Evolutionary conservation across 2,888 invertebrate genomes (phyloP).

Genomic region (Parthenolecanium corni): DNA sequence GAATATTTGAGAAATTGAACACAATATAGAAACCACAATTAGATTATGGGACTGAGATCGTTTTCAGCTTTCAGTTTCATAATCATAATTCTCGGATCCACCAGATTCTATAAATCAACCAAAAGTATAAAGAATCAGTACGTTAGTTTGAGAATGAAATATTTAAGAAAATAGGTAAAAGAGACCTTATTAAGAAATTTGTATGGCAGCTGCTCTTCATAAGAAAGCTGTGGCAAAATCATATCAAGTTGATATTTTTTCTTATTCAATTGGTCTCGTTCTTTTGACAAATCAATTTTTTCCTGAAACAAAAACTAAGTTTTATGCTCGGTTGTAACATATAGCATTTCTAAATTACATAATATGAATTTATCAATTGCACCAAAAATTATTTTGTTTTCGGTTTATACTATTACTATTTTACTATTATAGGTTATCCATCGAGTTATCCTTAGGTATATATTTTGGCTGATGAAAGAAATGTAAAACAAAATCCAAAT

Average conservation of each 20-base stretch:
- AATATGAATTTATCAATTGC: too few relatives aligned
- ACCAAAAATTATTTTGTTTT: too few relatives aligned
- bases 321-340: too few relatives aligned
- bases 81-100: slow-evolving; percentile 23
- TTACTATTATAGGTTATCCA: too few relatives aligned
- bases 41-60: slow-evolving; percentile 1
- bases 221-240: slow-evolving; percentile 14
- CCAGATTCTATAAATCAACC: slow-evolving; percentile 4
- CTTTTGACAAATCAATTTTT: slow-evolving; percentile 17
- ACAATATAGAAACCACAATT: background rate
- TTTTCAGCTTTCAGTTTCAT: slow-evolving; percentile 25
- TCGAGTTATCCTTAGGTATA: too few relatives aligned
- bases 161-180: background rate
- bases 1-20: too few relatives aligned
- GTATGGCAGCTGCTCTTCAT: slow-evolving; percentile 12
- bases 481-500: too few relatives aligned
- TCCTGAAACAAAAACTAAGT: background rate
- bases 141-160: background rate
- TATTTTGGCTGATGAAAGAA: too few relatives aligned
- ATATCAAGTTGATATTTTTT: slow-evolving; percentile 14
- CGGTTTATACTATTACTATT: too few relatives aligned
- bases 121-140: background rate
- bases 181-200: slow-evolving; percentile 8
- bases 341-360: too few relatives aligned
- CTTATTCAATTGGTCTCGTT: slow-evolving; percentile 9